phyloP scores from a whole-genome alignment of 1,140 invertebrate genomes.

The Neoseiulus cucumeris region DNA sequence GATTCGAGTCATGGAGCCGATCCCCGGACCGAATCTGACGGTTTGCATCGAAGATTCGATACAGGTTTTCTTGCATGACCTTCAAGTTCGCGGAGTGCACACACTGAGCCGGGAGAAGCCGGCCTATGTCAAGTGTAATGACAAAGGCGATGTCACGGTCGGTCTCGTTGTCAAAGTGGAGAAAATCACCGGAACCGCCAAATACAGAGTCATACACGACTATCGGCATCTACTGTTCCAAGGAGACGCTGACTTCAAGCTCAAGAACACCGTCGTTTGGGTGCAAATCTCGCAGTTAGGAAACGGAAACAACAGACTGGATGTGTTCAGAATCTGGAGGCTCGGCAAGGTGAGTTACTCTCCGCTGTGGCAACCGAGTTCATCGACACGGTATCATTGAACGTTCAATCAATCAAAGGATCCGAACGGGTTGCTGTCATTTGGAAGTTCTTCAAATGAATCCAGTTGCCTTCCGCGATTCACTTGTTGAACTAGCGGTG shows the following conservation, averaged over 20 bases:
- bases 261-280: constrained; percentile 18
- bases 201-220: constrained; percentile 21
- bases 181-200: constrained; percentile 17
- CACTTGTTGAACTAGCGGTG: too few relatives aligned
- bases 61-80: not conserved
- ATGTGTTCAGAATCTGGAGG: constrained; percentile 20
- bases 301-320: constrained; percentile 15
- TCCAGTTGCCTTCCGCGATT: too few relatives aligned
- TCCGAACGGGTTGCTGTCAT: too few relatives aligned
- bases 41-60: not conserved
- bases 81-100: constrained; percentile 19
- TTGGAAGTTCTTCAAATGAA: too few relatives aligned
- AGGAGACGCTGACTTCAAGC: constrained; percentile 21
- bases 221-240: constrained; percentile 22
- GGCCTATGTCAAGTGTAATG: not conserved
- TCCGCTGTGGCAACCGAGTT: too few relatives aligned
- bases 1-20: constrained; percentile 19
- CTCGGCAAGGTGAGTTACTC: constrained; percentile 18
- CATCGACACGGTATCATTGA: too few relatives aligned
- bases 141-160: constrained; percentile 15
- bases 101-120: constrained; percentile 19
- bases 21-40: not conserved
- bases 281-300: constrained; percentile 21
- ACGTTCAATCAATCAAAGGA: too few relatives aligned
- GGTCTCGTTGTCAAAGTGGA: constrained; percentile 21